These are phyloP conservation scores for Ascidia mentula DNA, from an alignment of 23 tunicate species.

Conservation along the genomic window DNA sequence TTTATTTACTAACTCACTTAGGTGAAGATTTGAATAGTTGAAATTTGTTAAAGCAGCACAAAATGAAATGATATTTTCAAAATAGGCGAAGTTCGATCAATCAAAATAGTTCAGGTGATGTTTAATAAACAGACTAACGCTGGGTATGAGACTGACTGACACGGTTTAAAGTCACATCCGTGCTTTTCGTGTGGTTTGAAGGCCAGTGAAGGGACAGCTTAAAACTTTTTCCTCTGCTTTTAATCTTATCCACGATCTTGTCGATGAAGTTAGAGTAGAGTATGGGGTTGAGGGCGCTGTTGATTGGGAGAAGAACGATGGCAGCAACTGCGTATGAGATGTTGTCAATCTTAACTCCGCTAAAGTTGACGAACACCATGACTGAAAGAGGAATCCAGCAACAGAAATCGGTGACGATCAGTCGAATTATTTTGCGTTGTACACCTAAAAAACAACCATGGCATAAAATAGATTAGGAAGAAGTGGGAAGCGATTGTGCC, in stretches of 20 bases:
- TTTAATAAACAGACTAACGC: no score
- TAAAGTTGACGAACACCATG: conserved; percentile 21
- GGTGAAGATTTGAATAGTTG: no score
- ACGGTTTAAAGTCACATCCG: not conserved
- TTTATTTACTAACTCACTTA: no score
- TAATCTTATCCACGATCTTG: not conserved
- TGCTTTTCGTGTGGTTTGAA: not conserved
- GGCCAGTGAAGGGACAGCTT: not conserved
- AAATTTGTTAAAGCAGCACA: no score
- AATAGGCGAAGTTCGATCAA: no score
- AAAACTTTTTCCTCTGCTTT: not conserved
- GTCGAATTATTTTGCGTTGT: conserved; percentile 3
- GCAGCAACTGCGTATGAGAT: conserved; percentile 12
- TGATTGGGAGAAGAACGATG: conserved; percentile 16
- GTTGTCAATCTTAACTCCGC: conserved; percentile 8
- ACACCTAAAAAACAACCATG: not conserved
- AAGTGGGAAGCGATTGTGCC: no score
- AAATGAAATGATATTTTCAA: no score
- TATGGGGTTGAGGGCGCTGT: conserved; percentile 25
- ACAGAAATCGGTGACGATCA: conserved; percentile 13
- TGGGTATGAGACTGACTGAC: no score
- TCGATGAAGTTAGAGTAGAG: conserved; percentile 9
- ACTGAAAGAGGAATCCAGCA: conserved; percentile 17
- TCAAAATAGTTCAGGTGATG: no score
- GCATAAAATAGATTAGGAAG: no score